Evolutionary conservation across 1,140 invertebrate genomes (phyloP).

Genomic region (Antheraea pernyi): DNA sequence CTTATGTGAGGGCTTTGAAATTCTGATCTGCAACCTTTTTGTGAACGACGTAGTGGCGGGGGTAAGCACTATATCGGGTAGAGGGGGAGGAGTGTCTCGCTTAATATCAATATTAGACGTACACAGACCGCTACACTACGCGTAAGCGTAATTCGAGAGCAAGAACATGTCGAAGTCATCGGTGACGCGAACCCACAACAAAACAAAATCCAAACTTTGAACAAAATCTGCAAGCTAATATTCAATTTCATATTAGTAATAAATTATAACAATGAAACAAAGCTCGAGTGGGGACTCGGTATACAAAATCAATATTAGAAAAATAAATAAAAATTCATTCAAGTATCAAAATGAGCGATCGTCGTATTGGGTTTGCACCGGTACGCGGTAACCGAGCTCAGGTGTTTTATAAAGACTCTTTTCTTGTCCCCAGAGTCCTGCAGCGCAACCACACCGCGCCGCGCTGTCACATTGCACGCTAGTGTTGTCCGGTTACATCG

Average conservation of each 20-base stretch:
- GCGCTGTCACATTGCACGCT: conserved; percentile 25
- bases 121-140: too few relatives aligned
- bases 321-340: conserved; percentile 5
- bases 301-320: not conserved
- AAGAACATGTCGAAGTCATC: too few relatives aligned
- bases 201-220: too few relatives aligned
- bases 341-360: conserved; percentile 38
- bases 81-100: too few relatives aligned
- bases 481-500: conserved; percentile 28
- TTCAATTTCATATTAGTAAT: not conserved
- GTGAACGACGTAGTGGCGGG: too few relatives aligned
- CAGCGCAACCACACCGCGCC: not conserved
- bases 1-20: too few relatives aligned
- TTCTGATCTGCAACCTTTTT: too few relatives aligned
- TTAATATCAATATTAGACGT: too few relatives aligned
- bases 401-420: conserved; percentile 64
- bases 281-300: not conserved
- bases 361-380: conserved; percentile 29
- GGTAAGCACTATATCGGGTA: too few relatives aligned
- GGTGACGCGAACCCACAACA: too few relatives aligned
- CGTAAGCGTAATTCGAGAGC: too few relatives aligned
- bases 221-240: too few relatives aligned
- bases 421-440: conserved; percentile 49
- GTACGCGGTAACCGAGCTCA: conserved; percentile 29
- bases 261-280: not conserved